Evolutionary conservation across 1,140 invertebrate genomes (phyloP), one percentile per base, ranked within the genome.

Genomic region (Tenebrio molitor): DNA sequence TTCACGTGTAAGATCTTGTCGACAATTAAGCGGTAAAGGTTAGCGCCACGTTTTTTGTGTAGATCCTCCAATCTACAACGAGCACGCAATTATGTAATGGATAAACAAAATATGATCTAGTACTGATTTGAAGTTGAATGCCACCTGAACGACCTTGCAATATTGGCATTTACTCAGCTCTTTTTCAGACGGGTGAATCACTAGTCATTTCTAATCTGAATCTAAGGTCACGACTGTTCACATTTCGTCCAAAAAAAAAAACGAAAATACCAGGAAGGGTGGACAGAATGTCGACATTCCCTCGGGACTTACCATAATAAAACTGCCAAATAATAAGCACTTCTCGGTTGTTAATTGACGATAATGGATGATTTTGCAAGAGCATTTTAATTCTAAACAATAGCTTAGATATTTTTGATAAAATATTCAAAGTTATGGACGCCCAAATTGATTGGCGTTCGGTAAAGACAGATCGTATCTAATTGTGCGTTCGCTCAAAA

Each of bases 341-440:
- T 4, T 33, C 4, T 10, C 29, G 10, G 10, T 10, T 4, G 4
- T 17, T 46, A 46, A 50, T 50, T 50, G 44, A 33, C 29, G 10
- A 33, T 33, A 33, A 33, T 17, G 6, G 44, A 50, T 21, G n/a
- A 50, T 50, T 50, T 50, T 50, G 44, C 44, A 50, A 50, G 17
- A 50, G 16, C 17, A 50, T 50, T 50, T 50, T 50, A 50, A 19
- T 50, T 19, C 44, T 14, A 21, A 50, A 50, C 44, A 50, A 50
- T 50, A 19, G 44, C 44, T 50, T 50, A 50, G 44, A 50, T 50
- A 50, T 17, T 50, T 50, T 50, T 50, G 44, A 23, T 50, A 50
- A 50, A 50, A 50, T 50, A 50, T 50, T 50, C 17, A 50, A 50
- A 50, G 44, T 50, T 50, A 50, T 50, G 44, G 44, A 50, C 44